phyloP scores from a whole-genome alignment of 2,888 invertebrate species.

The Byasa hedistus region DNA sequence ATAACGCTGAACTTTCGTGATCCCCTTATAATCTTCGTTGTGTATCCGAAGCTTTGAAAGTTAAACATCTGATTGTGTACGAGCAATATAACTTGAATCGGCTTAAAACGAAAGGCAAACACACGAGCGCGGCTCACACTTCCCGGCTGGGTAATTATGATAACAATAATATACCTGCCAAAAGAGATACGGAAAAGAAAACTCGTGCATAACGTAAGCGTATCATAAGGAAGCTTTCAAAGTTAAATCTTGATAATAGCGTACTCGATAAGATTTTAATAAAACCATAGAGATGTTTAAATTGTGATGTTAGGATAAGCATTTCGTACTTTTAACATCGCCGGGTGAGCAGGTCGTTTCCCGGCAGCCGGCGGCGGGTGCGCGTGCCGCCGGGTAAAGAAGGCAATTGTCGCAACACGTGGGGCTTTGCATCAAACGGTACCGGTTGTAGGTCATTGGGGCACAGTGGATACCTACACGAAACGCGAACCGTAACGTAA shows the following conservation, averaged over 20 bases:
- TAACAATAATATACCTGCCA: too few relatives aligned
- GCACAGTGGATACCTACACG: too few relatives aligned
- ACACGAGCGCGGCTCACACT: background rate
- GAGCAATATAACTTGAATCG: background rate
- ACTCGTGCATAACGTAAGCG: too few relatives aligned
- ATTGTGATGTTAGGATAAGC: background rate
- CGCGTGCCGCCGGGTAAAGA: slow-evolving; percentile 43
- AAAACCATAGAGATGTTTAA: too few relatives aligned
- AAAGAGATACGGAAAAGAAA: too few relatives aligned
- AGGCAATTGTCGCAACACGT: slow-evolving; percentile 38
- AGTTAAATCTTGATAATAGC: too few relatives aligned
- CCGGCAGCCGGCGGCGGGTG: slow-evolving; percentile 27
- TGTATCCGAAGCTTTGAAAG: slow-evolving; percentile 15
- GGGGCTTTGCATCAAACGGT: slow-evolving; percentile 37
- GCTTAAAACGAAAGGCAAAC: background rate
- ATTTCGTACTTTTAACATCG: slow-evolving; percentile 11
- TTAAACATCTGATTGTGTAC: slow-evolving; percentile 10
- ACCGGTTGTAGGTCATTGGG: slow-evolving; percentile 14
- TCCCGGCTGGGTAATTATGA: too few relatives aligned
- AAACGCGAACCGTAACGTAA: too few relatives aligned
- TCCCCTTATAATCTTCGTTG: slow-evolving; percentile 18
- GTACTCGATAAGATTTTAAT: too few relatives aligned
- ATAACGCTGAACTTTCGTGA: slow-evolving; percentile 20
- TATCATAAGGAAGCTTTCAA: too few relatives aligned
- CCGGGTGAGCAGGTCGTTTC: slow-evolving; percentile 32